A percentile compares a stretch with the other conserved stretches of the same genome.
phyloP scores from a whole-genome alignment of 2,797 vertebrate species.

The Rhinogobio ventralis region DNA sequence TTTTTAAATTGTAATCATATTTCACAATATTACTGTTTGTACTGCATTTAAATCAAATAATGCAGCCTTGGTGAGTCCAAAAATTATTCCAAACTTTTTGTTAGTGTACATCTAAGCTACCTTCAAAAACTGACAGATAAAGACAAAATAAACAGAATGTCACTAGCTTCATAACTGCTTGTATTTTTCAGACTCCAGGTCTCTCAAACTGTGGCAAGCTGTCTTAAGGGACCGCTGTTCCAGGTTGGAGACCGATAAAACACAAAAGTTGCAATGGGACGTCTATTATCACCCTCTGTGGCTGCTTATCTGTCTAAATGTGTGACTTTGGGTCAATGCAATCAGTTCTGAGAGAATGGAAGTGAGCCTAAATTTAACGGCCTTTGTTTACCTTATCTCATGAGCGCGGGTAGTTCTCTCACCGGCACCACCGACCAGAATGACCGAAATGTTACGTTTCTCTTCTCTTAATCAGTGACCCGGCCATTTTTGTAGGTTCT shows the following conservation, averaged over 20 bases:
- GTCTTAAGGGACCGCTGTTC: constrained; percentile 52
- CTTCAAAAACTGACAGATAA: neutral
- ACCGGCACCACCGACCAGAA: constrained; percentile 24
- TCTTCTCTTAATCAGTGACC: constrained; percentile 38
- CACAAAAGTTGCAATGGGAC: constrained; percentile 56
- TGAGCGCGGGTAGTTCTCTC: constrained; percentile 31
- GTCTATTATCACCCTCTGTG: constrained; percentile 68
- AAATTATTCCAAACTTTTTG: neutral
- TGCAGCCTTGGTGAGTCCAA: neutral
- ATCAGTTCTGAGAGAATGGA: constrained; percentile 55
- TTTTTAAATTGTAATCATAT: neutral
- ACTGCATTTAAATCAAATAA: neutral
- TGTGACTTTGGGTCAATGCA: constrained; percentile 56
- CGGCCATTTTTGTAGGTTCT: constrained; percentile 30
- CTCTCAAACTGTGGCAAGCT: constrained; percentile 23
- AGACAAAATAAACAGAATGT: neutral
- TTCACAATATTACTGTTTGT: neutral
- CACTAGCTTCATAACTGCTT: neutral
- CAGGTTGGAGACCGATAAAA: constrained; percentile 53
- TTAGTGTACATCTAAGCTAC: neutral
- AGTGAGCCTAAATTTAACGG: constrained; percentile 45
- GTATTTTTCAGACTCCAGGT: neutral
- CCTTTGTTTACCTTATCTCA: constrained; percentile 60
- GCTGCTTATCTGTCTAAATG: constrained; percentile 46
- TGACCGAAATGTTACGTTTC: constrained; percentile 45